These are phyloP conservation scores for Neolamprologus kungweensis DNA, from an alignment of 2,113 vertebrate species.

Conservation along the genomic window DNA sequence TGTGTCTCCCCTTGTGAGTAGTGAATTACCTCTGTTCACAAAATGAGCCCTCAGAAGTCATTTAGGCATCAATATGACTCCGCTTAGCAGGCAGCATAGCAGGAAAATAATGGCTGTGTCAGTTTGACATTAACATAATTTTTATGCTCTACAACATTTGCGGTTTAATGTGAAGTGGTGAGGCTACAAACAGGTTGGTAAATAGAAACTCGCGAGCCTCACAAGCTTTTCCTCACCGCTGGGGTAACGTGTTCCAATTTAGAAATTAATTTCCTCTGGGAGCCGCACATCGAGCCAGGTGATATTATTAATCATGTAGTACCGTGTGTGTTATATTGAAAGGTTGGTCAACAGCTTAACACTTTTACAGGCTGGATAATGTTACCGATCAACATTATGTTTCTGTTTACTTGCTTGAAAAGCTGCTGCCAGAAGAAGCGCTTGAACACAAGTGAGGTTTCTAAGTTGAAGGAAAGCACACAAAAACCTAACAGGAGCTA, in stretches of 20 bases:
- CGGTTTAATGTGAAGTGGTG: background rate
- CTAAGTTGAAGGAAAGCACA: background rate
- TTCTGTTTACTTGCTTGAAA: background rate
- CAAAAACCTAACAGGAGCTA: background rate
- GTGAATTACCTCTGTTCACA: background rate
- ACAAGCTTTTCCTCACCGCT: background rate
- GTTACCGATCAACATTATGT: background rate
- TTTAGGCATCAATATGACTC: background rate
- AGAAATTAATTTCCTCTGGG: slow-evolving; percentile 23
- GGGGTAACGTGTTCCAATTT: background rate
- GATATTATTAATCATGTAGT: background rate
- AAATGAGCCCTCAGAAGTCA: background rate
- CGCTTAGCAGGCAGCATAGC: background rate
- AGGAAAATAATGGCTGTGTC: background rate
- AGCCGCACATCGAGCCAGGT: background rate
- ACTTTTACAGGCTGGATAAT: background rate
- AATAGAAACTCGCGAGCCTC: background rate
- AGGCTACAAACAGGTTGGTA: background rate
- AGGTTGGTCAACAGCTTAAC: background rate
- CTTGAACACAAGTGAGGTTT: background rate
- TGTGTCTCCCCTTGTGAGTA: background rate
- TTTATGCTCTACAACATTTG: background rate
- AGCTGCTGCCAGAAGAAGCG: background rate
- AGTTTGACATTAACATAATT: background rate
- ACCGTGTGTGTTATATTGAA: background rate